These are phyloP conservation scores for Bembecia ichneumoniformis DNA, from an alignment of 2,888 invertebrate species.

Conservation along the genomic window DNA sequence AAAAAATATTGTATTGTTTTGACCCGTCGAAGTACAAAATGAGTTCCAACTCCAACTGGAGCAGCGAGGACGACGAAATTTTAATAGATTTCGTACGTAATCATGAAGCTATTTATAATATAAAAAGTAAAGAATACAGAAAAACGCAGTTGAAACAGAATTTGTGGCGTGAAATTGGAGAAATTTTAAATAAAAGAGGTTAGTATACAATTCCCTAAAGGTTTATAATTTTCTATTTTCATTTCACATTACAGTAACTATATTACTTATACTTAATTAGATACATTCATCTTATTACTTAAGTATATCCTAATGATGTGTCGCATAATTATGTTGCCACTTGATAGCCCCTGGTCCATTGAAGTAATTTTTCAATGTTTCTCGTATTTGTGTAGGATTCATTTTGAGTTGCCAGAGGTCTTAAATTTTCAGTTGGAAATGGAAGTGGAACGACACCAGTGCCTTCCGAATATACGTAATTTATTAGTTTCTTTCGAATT, in stretches of 20 bases:
- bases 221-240: neutral
- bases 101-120: too few species aligned
- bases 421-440: neutral
- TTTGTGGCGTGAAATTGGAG: too few species aligned
- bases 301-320: neutral
- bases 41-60: too few species aligned
- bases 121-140: too few species aligned
- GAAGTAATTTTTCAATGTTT: constrained; percentile 1
- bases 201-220: neutral
- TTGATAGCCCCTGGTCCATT: neutral
- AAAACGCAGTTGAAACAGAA: too few species aligned
- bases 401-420: neutral
- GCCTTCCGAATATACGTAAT: too few species aligned
- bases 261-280: neutral
- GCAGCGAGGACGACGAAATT: too few species aligned
- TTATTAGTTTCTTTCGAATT: too few species aligned
- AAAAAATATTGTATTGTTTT: too few species aligned
- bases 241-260: neutral
- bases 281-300: neutral
- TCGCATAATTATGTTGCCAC: constrained; percentile 1
- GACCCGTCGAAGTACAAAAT: too few species aligned
- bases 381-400: neutral
- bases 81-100: too few species aligned
- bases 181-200: too few species aligned
- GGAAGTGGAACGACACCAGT: neutral